phyloP scores from a whole-genome alignment of 2,888 invertebrate genomes.

The Macrophya alboannulata region DNA sequence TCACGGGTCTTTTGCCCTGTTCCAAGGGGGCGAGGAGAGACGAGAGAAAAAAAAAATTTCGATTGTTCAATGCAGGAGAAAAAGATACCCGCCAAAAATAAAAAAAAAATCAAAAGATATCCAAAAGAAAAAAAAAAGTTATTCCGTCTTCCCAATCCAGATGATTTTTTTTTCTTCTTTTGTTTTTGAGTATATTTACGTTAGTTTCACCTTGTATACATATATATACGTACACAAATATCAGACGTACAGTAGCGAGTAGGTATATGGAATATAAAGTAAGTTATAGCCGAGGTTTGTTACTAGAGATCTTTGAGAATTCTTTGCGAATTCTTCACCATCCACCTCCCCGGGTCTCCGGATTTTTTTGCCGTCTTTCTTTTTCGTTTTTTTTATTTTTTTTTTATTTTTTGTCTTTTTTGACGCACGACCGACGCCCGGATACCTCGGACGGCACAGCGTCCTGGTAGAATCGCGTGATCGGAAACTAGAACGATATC shows the following conservation, averaged over 20 bases:
- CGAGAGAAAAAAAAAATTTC: not conserved
- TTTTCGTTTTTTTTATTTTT: not conserved
- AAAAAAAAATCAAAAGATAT: not conserved
- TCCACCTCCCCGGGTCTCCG: conserved; percentile 23
- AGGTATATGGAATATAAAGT: conserved; percentile 27
- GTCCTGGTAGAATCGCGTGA: conserved; percentile 48
- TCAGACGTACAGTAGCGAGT: not conserved
- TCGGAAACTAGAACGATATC: conserved; percentile 53
- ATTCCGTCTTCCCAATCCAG: not conserved
- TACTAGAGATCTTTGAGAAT: conserved; percentile 24
- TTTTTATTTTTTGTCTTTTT: not conserved
- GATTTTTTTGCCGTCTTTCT: conserved; percentile 12
- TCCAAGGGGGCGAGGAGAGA: not conserved
- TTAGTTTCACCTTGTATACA: not conserved
- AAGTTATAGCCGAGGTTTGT: conserved; percentile 35
- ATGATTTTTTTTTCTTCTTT: not conserved
- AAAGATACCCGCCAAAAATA: not conserved
- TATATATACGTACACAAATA: conserved; percentile 21
- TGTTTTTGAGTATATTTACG: not conserved
- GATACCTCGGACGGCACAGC: conserved; percentile 35
- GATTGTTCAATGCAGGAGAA: not conserved
- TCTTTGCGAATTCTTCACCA: conserved; percentile 24
- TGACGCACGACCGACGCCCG: conserved; percentile 52
- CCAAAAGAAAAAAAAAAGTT: not conserved
- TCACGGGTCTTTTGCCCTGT: conserved; percentile 20